A percentile compares a stretch with the other conserved stretches of the same genome.
Evolutionary conservation across 2,113 vertebrate genomes (phyloP).

Genomic region (Emydura subglobosa): DNA sequence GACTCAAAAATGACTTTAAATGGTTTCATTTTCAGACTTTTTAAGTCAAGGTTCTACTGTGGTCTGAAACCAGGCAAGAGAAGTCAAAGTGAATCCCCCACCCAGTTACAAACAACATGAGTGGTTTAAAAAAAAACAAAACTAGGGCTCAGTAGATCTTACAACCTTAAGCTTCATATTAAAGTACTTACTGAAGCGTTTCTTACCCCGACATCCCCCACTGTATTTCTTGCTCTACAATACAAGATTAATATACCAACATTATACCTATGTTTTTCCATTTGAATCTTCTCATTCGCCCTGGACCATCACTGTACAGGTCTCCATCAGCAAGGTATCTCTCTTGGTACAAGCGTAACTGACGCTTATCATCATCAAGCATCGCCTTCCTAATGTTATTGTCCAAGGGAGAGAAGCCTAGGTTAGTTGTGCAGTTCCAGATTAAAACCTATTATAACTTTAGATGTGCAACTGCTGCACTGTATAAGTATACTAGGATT

Average conservation of each 20-base stretch:
- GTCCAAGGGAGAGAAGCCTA: neutral
- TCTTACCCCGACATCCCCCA: fast-evolving
- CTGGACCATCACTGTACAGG: constrained; percentile 94
- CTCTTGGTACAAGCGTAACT: constrained; percentile 93
- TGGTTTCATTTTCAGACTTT: neutral
- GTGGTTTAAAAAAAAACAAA: neutral
- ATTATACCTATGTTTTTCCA: constrained; percentile 94
- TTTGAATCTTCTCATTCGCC: constrained; percentile 90
- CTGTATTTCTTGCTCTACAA: neutral
- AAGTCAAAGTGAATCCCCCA: neutral
- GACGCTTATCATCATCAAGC: constrained; percentile 94
- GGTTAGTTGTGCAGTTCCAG: neutral
- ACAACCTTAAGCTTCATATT: neutral
- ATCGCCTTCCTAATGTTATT: constrained; percentile 88
- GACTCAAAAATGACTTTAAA: neutral
- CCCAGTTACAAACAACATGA: neutral
- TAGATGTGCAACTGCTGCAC: neutral
- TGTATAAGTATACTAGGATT: fast-evolving
- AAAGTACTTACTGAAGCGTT: neutral
- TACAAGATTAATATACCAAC: neutral
- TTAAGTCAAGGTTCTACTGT: neutral
- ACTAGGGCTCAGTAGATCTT: fast-evolving
- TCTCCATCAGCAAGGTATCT: constrained; percentile 93
- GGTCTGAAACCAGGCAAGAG: neutral
- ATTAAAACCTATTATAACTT: fast-evolving